Conservation (phyloP, 2,113 vertebrate genomes). For the Suncus etruscus region DNA sequence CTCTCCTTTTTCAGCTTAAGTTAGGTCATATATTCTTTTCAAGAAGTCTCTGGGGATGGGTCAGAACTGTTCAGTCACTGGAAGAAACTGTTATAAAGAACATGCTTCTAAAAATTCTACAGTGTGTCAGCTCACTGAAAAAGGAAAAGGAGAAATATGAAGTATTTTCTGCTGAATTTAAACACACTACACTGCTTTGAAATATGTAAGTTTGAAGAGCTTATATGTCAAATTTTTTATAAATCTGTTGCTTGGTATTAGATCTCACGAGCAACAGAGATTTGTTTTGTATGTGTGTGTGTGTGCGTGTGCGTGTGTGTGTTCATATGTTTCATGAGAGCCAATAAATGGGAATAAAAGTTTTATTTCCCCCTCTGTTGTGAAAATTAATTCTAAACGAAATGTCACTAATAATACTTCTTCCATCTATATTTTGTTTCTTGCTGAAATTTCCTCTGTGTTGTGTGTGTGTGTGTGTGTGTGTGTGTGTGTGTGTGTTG, state of each 20-base stretch:
- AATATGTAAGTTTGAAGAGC: neutral
- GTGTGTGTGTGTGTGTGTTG: no score
- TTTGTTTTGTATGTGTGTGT: neutral
- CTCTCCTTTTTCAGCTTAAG: neutral
- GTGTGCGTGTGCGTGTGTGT: no score
- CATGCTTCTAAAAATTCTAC: constrained; percentile 4
- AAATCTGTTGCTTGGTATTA: neutral
- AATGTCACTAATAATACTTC: constrained; percentile 6
- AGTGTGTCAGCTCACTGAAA: constrained; percentile 19
- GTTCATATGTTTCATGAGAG: no score
- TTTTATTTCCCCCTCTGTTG: constrained; percentile 3
- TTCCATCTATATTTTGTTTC: neutral
- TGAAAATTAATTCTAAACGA: constrained; percentile 27
- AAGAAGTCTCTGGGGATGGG: neutral
- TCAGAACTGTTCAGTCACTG: neutral
- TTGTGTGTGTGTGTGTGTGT: no score
- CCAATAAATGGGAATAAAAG: neutral
- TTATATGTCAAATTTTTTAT: neutral
- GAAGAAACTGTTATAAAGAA: neutral
- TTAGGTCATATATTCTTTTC: constrained; percentile 18
- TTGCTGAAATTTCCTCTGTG: no score
- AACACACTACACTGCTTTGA: constrained; percentile 6
- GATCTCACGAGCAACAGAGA: neutral
- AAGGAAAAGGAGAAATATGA: neutral
- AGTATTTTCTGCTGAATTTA: neutral